phyloP scores from a whole-genome alignment of 2,888 invertebrate genomes.

The Ophion ventricosus region DNA sequence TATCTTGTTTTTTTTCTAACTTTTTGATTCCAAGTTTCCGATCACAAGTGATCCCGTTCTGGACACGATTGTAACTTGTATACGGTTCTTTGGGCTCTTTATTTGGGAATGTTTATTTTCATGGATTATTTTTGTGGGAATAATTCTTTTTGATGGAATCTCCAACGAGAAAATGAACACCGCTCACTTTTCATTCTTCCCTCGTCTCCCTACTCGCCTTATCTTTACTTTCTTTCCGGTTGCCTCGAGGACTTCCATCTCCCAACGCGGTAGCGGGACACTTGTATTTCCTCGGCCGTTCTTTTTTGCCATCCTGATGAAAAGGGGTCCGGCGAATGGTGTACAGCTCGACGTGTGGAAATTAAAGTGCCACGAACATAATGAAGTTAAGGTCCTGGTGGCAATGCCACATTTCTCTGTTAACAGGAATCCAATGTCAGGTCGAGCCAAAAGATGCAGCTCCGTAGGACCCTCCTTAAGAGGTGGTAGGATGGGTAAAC shows the following conservation, averaged over 20 bases:
- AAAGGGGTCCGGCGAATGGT: conserved; percentile 1
- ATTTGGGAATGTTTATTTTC: not conserved
- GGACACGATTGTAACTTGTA: not conserved
- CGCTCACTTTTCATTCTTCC: not conserved
- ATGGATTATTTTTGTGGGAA: not conserved
- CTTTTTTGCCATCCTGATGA: conserved; percentile 14
- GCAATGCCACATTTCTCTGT: conserved; percentile 74
- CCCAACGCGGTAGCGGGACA: not conserved
- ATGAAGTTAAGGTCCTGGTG: conserved; percentile 74
- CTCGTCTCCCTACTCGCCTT: not conserved
- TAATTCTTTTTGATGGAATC: not conserved
- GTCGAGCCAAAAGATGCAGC: conserved; percentile 31
- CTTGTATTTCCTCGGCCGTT: not conserved
- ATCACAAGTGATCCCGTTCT: not conserved
- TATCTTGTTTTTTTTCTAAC: no score
- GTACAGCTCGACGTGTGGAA: conserved; percentile 64
- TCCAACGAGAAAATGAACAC: not conserved
- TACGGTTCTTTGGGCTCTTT: not conserved
- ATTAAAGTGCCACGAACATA: conserved; percentile 74
- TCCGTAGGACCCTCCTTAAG: conserved; percentile 4
- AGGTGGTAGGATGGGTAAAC: not conserved
- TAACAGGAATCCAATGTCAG: conserved; percentile 53
- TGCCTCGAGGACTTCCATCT: not conserved
- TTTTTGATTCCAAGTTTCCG: not conserved
- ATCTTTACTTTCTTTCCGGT: not conserved